Evolutionary conservation across 2,888 invertebrate species (phyloP), one percentile per base, ranked within the genome.

Genomic region (Drosophila crucigera): DNA sequence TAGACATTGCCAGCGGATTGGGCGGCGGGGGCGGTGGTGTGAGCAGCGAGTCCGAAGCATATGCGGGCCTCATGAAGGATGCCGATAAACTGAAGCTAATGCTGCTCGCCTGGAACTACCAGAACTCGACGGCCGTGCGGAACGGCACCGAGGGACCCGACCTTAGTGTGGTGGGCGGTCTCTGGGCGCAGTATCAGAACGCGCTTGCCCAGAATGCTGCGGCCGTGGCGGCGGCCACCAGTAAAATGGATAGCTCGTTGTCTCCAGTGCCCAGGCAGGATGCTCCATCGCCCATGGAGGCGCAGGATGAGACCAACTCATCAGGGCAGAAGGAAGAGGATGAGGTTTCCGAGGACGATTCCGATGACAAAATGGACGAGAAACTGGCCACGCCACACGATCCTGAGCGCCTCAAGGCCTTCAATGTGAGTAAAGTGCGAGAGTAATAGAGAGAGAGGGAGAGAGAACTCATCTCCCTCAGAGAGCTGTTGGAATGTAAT

Each of bases 371-470:
- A 91, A 96, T 98, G 78, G 98, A 98, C 92, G 97, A 97, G 59
- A 97, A 97, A 82, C 69, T 92, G 80, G 82, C 92, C 66, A 88
- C 91, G n/a, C 94, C 96, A 71, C 97, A 97, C 86, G 98, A 99
- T 93, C 98, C 98, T 0, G 98, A 99, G 94, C 95, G 98, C 93
- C 96, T 98, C 80, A 98, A 98, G 94, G 98, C 98, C 78, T 98
- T 98, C 93, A 98, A 98, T 94, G 98, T 98, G 94, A 96, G 96
- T 94, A 66, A 69, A 76, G 81, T 67, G 68, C 72, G 72, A 61
- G 73, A 61, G 54, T 58, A 59, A 43, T 30, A 16, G 58, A 76
- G 67, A 67, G 16, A 50, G 50, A 72, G 76, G 54, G 70, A n/a
- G 64, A 68, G 64, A 54, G 60, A 55, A 47, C 22, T 35, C 25